Conservation (phyloP, 2,797 vertebrate genomes). For the Sphenodon punctatus region DNA sequence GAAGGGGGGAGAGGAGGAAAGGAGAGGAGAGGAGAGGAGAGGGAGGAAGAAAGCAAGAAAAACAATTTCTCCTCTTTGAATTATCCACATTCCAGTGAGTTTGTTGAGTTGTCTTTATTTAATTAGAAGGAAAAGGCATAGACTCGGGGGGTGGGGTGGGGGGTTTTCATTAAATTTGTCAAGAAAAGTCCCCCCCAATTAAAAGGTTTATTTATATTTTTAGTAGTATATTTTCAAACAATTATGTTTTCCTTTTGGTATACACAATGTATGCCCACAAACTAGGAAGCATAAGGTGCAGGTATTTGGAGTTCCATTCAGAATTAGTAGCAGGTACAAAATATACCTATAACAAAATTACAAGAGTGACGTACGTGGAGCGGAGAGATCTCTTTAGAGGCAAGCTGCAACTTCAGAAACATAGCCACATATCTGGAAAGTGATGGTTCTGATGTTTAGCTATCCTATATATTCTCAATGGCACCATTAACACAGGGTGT, state of each 20-base stretch:
- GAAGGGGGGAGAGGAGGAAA: background rate
- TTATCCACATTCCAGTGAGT: background rate
- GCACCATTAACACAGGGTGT: background rate
- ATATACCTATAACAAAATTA: too few species aligned
- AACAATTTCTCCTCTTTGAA: background rate
- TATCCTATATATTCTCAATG: background rate
- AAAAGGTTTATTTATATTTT: too few species aligned
- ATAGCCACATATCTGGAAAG: background rate
- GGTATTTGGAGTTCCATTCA: slow-evolving; percentile 1
- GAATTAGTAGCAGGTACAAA: background rate
- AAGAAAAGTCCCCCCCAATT: too few species aligned
- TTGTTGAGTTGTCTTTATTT: background rate
- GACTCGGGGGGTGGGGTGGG: too few species aligned
- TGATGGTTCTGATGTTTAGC: background rate
- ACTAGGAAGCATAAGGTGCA: background rate
- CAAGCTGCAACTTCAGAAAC: background rate
- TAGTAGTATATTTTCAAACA: too few species aligned
- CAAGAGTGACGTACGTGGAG: background rate
- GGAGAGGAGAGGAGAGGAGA: background rate
- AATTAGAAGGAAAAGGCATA: background rate
- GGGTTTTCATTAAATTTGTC: background rate
- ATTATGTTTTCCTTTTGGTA: background rate
- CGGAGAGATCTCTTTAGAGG: background rate
- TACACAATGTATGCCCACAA: background rate
- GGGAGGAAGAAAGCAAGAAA: background rate